phyloP scores from a whole-genome alignment of 1,140 invertebrate genomes.

The Planococcus citri region DNA sequence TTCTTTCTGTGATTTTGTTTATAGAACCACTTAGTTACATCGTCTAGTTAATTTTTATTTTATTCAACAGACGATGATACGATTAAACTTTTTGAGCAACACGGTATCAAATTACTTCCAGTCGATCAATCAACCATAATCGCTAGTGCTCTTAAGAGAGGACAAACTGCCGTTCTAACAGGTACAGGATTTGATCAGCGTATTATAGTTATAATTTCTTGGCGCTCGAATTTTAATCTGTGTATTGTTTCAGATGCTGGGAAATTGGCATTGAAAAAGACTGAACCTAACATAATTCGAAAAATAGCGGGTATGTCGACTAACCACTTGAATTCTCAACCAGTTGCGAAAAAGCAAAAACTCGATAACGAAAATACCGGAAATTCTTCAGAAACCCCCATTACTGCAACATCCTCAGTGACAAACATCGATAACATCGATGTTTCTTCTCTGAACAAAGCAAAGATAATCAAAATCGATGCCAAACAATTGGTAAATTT shows the following conservation, averaged over 20 bases:
- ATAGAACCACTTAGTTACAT: neutral
- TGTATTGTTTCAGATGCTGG: constrained; percentile 47
- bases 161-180: constrained; percentile 62
- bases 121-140: constrained; percentile 57
- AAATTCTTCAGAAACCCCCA: neutral
- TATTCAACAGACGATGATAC: neutral
- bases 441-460: constrained; percentile 17
- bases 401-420: no score
- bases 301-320: constrained; percentile 32
- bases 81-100: constrained; percentile 47
- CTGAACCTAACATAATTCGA: constrained; percentile 36
- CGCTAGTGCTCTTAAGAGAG: constrained; percentile 63
- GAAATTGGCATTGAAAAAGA: constrained; percentile 54
- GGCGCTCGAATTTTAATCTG: neutral
- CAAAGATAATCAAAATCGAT: constrained; percentile 36
- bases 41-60: neutral
- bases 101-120: constrained; percentile 68
- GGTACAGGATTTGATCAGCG: constrained; percentile 36
- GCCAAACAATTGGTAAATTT: constrained; percentile 35
- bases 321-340: constrained; percentile 27
- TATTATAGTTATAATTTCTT: neutral
- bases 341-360: neutral
- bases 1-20: neutral
- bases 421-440: constrained; percentile 10
- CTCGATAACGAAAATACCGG: neutral